phyloP scores from a whole-genome alignment of 1,140 invertebrate species.

The Cydia pomonella region DNA sequence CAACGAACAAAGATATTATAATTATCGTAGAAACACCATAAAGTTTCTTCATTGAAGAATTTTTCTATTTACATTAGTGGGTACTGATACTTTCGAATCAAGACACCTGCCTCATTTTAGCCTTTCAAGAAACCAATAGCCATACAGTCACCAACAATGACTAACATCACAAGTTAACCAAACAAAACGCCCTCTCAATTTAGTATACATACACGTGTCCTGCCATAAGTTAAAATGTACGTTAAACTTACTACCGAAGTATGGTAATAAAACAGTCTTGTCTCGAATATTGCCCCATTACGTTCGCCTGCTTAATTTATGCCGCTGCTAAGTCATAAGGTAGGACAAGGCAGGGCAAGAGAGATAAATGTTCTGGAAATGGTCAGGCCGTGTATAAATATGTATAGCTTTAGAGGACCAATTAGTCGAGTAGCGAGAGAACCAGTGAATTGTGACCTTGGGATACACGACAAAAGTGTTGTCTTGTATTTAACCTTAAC shows the following conservation, averaged over 20 bases:
- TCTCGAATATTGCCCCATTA: conserved; percentile 73
- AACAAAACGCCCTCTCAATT: conserved; percentile 2
- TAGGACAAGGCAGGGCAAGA: conserved; percentile 50
- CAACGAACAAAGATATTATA: no score
- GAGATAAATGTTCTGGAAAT: conserved; percentile 49
- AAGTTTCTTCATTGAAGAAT: no score
- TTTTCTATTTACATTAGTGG: no score
- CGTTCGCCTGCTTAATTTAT: conserved; percentile 68
- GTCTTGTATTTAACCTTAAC: no score
- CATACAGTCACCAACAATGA: no score
- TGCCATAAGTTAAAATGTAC: conserved; percentile 30
- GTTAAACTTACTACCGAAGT: conserved; percentile 55
- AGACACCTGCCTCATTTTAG: no score
- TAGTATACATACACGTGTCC: conserved; percentile 23
- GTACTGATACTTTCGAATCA: no score
- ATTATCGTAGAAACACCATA: no score
- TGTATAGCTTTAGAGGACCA: not conserved
- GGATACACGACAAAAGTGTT: no score
- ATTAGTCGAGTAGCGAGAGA: not conserved
- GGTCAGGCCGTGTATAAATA: conserved; percentile 6
- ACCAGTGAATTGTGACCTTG: not conserved
- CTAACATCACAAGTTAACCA: not conserved
- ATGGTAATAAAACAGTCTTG: conserved; percentile 69
- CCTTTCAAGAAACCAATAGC: no score
- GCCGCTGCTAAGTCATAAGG: conserved; percentile 68